These are phyloP conservation scores for Drosophila prosaltans DNA, from an alignment of 1,140 invertebrate species.

Conservation along the genomic window DNA sequence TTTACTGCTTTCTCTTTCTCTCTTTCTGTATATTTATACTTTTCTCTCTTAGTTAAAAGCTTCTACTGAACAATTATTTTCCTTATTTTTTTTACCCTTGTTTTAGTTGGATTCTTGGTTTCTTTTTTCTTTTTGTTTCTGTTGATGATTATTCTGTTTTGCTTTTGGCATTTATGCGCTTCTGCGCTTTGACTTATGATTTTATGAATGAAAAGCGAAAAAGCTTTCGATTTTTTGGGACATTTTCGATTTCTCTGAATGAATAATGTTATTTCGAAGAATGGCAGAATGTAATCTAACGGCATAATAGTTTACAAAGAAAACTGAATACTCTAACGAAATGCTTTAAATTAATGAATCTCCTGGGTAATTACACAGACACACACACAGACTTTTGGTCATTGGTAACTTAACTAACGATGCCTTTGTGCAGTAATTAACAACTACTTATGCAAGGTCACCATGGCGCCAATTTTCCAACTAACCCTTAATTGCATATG, in stretches of 20 bases:
- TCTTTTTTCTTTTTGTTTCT: neutral
- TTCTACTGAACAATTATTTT: constrained; percentile 24
- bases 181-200: constrained; percentile 53
- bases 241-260: constrained; percentile 12
- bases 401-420: constrained; percentile 7
- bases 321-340: neutral
- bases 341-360: constrained; percentile 3
- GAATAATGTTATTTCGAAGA: constrained; percentile 13
- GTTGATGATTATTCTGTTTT: constrained; percentile 36
- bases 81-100: neutral
- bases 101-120: constrained; percentile 18
- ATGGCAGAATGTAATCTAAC: neutral
- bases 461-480: constrained; percentile 10
- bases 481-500: constrained; percentile 18
- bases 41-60: constrained; percentile 22
- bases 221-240: constrained; percentile 28
- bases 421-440: constrained; percentile 22
- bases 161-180: constrained; percentile 46
- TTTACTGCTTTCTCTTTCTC: neutral
- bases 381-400: neutral
- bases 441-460: constrained; percentile 8
- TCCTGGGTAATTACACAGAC: neutral
- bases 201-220: constrained; percentile 67
- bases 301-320: neutral
- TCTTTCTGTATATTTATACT: neutral